These are phyloP conservation scores for Aleiodes leptofemur DNA, from an alignment of 2,888 invertebrate genomes.

Conservation along the genomic window DNA sequence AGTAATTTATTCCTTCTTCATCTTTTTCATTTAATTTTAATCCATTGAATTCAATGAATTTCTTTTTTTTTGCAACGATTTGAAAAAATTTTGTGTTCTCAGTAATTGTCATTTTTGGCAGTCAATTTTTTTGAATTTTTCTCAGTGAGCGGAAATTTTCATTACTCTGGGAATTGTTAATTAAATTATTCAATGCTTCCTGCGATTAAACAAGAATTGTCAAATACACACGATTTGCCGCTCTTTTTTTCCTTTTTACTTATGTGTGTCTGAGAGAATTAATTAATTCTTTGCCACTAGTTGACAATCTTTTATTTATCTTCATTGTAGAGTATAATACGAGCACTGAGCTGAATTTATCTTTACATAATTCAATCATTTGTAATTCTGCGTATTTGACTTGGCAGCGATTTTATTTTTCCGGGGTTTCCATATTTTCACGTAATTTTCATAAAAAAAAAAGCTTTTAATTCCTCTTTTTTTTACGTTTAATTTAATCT, in stretches of 20 bases:
- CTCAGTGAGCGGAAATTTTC: slow-evolving; percentile 68
- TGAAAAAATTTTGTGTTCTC: slow-evolving; percentile 61
- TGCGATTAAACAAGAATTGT: slow-evolving; percentile 24
- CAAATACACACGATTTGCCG: slow-evolving; percentile 4
- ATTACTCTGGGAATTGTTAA: slow-evolving; percentile 47
- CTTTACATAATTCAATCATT: slow-evolving; percentile 22
- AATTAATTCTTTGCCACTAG: slow-evolving; percentile 51
- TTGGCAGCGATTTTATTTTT: slow-evolving; percentile 21
- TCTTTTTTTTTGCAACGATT: slow-evolving; percentile 62
- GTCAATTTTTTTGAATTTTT: slow-evolving; percentile 69
- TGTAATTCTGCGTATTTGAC: slow-evolving; percentile 14
- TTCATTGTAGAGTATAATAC: slow-evolving; percentile 21
- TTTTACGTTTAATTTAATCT: background rate
- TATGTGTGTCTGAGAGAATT: background rate
- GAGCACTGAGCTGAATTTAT: slow-evolving; percentile 13
- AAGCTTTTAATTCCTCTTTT: background rate
- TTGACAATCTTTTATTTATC: slow-evolving; percentile 48
- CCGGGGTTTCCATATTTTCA: slow-evolving; percentile 34
- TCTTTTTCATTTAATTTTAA: slow-evolving; percentile 68
- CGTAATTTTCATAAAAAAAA: slow-evolving; percentile 11
- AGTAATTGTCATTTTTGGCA: slow-evolving; percentile 74
- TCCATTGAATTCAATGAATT: slow-evolving; percentile 59
- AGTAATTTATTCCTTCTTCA: slow-evolving; percentile 64
- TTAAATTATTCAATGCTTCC: slow-evolving; percentile 26
- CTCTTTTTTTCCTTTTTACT: too few relatives aligned